Evolutionary conservation across 2,113 vertebrate species (phyloP), one percentile per base, ranked within the genome.

Genomic region (Dipodomys spectabilis): DNA sequence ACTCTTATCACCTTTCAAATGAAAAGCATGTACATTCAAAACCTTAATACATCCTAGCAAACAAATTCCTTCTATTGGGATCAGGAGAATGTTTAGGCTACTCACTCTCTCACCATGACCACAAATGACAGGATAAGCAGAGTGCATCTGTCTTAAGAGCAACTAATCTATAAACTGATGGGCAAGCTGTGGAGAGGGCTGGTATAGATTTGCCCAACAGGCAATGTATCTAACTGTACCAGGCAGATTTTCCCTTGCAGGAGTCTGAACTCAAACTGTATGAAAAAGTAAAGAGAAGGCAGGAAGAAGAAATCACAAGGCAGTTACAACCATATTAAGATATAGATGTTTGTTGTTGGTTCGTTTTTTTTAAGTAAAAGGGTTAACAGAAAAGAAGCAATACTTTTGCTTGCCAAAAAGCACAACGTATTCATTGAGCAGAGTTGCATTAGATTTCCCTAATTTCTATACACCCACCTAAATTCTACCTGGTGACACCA

Each of bases 1-100:
- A 49, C 81, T 75, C 71, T 78, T 57, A 82, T 67, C 62, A 82
- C 39, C 30, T 89, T 84, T 64, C 69, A 78, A 92, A 84, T 90
- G 25, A 80, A 90, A 90, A 88, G 12, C 13, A n/a, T 0, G 3
- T 32, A 23, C 27, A 62, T 57, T 75, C 3, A 15, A 90, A 90
- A 82, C 7, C 53, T 84, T 49, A 82, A 8, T 65, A 64, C 32
- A 83, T 83, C 84, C 27, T 65, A 65, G 44, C 77, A 60, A 74
- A 74, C 88, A 88, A 62, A 67, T 57, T 74, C 73, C 84, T 93
- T 83, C 89, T 77, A 39, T 1, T 68, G 53, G 20, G 45, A 69
- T 75, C 23, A 91, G 8, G 28, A 65, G 57, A 80, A 75, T 77
- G 65, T 72, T 75, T 82, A 93, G 64, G n/a, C 9, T 68, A 90